Percentiles rank a stretch among this genome's conserved stretches.
Conservation (phyloP, 2,797 vertebrate species). For the Florisuga fusca region DNA sequence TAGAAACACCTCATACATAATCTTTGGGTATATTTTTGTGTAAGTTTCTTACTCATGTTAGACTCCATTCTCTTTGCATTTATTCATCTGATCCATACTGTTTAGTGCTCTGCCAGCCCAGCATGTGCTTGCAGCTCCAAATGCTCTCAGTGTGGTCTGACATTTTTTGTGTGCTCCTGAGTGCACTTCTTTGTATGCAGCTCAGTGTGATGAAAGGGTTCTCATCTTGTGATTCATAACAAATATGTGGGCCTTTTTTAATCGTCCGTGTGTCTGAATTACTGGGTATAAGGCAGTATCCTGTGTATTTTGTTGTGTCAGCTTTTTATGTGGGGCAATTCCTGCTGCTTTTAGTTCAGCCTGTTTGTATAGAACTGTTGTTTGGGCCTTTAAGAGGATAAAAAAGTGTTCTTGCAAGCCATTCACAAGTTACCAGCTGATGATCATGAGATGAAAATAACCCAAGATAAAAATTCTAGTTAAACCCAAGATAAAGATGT, state of each 20-base stretch:
- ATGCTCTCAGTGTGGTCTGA: background rate
- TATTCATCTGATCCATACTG: background rate
- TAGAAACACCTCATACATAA: background rate
- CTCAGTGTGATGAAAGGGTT: background rate
- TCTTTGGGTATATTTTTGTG: background rate
- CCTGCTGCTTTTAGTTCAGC: background rate
- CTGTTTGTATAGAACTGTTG: background rate
- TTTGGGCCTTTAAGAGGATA: background rate
- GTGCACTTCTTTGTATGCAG: background rate
- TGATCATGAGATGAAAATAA: background rate
- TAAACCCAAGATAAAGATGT: background rate
- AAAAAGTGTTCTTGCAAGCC: constrained; percentile 5
- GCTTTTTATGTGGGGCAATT: background rate
- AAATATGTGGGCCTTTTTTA: background rate
- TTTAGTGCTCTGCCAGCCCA: background rate
- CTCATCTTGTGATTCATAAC: background rate
- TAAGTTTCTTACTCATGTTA: background rate
- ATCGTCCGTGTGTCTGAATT: background rate
- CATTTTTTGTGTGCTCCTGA: background rate
- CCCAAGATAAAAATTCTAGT: background rate
- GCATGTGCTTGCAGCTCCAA: background rate
- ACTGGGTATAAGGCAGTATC: background rate
- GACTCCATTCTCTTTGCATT: background rate
- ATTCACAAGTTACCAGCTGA: background rate
- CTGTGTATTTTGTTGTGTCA: background rate